These are phyloP conservation scores for Dynastes maya DNA, from an alignment of 2,888 invertebrate genomes.

Conservation along the genomic window DNA sequence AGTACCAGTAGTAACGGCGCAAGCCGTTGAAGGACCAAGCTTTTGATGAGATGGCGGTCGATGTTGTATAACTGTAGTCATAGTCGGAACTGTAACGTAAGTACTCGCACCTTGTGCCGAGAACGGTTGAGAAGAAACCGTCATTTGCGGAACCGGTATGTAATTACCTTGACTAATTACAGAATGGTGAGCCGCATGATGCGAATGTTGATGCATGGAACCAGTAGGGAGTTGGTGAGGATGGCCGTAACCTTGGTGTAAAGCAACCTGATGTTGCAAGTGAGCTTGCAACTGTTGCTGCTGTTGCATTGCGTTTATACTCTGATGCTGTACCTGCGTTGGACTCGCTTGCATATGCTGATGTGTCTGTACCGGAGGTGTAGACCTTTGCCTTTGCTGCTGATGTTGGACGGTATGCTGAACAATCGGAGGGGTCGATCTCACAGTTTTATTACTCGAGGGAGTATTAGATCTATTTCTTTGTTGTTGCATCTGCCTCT, in stretches of 20 bases:
- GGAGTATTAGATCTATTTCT: slow-evolving; percentile 67
- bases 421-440: slow-evolving; percentile 67
- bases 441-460: slow-evolving; percentile 64
- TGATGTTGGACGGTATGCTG: slow-evolving; percentile 63
- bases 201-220: slow-evolving; percentile 67
- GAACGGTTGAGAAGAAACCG: slow-evolving; percentile 74
- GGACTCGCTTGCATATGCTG: slow-evolving; percentile 67
- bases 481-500: slow-evolving; percentile 66
- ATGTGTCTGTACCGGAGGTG: slow-evolving; percentile 65
- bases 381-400: slow-evolving; percentile 65
- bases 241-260: slow-evolving; percentile 67
- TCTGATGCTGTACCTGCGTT: slow-evolving; percentile 62
- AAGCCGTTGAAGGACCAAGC: slow-evolving; percentile 73
- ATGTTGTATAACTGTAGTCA: slow-evolving; percentile 79
- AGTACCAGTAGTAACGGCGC: slow-evolving; percentile 74
- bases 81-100: slow-evolving; percentile 77
- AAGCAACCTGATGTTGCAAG: slow-evolving; percentile 68
- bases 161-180: slow-evolving; percentile 72
- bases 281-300: slow-evolving; percentile 65
- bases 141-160: slow-evolving; percentile 73
- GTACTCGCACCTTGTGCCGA: slow-evolving; percentile 74
- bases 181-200: slow-evolving; percentile 67
- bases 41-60: slow-evolving; percentile 70
- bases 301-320: slow-evolving; percentile 61
- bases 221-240: slow-evolving; percentile 67